These are phyloP conservation scores for Chaenogobius annularis DNA, from an alignment of 2,113 vertebrate species.

Conservation along the genomic window DNA sequence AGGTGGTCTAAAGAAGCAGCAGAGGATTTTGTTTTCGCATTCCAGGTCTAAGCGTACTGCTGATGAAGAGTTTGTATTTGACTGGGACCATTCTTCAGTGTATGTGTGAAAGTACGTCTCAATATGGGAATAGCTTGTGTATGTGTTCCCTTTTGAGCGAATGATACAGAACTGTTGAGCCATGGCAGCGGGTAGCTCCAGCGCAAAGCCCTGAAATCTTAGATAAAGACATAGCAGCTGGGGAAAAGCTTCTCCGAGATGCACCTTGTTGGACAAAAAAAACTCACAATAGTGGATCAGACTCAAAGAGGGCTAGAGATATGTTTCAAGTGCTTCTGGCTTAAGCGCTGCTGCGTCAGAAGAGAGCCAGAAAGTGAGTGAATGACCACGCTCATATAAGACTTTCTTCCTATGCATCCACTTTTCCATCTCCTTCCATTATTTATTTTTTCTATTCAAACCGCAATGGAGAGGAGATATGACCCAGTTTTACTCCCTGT, in stretches of 20 bases:
- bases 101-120: not conserved
- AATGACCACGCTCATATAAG: conserved; percentile 7
- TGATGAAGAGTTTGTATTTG: not conserved
- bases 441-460: conserved; percentile 46
- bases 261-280: conserved; percentile 26
- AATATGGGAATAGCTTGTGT: not conserved
- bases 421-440: conserved; percentile 21
- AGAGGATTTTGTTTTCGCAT: not conserved
- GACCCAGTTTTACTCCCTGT: conserved; percentile 64
- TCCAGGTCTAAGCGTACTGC: not conserved
- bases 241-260: conserved; percentile 54
- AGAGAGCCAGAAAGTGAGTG: not conserved
- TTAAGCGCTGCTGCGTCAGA: conserved; percentile 8
- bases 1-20: not conserved
- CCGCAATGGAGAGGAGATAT: conserved; percentile 35
- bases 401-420: conserved; percentile 26
- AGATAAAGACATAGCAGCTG: conserved; percentile 63
- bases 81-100: no score
- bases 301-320: conserved; percentile 32
- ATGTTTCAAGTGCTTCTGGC: conserved; percentile 41
- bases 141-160: conserved; percentile 50
- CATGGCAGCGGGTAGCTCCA: conserved; percentile 49
- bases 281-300: conserved; percentile 37
- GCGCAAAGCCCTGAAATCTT: conserved; percentile 43
- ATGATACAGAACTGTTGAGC: conserved; percentile 71